phyloP scores from a whole-genome alignment of 2,888 invertebrate species.

The Lithosia quadra region DNA sequence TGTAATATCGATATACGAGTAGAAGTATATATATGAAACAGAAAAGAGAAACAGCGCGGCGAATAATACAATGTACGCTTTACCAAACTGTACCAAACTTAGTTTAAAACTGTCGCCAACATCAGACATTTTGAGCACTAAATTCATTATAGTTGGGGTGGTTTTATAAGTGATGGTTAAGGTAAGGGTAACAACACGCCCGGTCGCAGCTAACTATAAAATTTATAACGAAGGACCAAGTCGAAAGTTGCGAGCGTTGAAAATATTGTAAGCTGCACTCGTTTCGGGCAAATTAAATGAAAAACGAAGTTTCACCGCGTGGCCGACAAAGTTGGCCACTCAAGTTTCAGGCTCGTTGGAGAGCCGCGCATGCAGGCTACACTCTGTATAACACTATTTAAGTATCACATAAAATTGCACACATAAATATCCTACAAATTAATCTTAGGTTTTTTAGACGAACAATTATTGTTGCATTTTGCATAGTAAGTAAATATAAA shows the following conservation, averaged over 20 bases:
- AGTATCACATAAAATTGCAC: conserved; percentile 26
- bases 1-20: too few species aligned
- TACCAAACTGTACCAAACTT: conserved; percentile 49
- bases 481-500: too few species aligned
- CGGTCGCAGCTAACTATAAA: conserved; percentile 69
- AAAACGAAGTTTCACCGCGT: conserved; percentile 82
- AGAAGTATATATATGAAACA: too few species aligned
- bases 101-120: conserved; percentile 55
- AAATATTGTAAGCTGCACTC: conserved; percentile 85
- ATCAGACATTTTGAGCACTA: conserved; percentile 60
- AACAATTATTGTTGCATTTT: not conserved
- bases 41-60: conserved; percentile 39
- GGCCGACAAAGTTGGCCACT: conserved; percentile 81
- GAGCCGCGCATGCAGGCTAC: conserved; percentile 60
- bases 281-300: conserved; percentile 85
- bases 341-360: conserved; percentile 74
- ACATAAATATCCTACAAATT: not conserved
- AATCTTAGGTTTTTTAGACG: not conserved
- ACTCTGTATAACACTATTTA: conserved; percentile 43
- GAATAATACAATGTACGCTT: conserved; percentile 32
- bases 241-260: conserved; percentile 81
- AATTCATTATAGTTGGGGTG: conserved; percentile 61
- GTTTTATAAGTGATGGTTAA: conserved; percentile 55
- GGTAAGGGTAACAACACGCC: conserved; percentile 52
- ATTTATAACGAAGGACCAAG: conserved; percentile 80